Conservation (phyloP, 2,888 invertebrate species). For the Noctua janthina region DNA sequence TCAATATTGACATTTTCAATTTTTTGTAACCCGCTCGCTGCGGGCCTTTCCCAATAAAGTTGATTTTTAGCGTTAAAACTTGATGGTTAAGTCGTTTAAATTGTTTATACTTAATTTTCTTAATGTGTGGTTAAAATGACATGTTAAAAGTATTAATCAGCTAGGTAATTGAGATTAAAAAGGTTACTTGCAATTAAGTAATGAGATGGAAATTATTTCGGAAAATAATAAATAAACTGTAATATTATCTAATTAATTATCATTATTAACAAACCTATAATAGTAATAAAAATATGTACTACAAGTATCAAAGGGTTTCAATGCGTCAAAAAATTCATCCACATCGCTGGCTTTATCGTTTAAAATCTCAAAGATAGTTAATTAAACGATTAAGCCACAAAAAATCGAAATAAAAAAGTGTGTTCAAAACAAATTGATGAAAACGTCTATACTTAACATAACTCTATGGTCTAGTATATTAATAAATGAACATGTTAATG, state of each 20-base stretch:
- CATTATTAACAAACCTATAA: too few species aligned
- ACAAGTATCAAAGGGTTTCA: too few species aligned
- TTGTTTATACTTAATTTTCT: slow-evolving; percentile 45
- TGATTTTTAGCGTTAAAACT: slow-evolving; percentile 36
- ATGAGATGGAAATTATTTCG: slow-evolving; percentile 21
- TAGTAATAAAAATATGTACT: too few species aligned
- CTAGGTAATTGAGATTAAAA: slow-evolving; percentile 38
- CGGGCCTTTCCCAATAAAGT: slow-evolving; percentile 50
- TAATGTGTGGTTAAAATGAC: slow-evolving; percentile 40
- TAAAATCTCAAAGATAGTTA: background rate
- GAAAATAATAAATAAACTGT: background rate
- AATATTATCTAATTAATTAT: too few species aligned
- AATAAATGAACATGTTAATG: slow-evolving; percentile 88
- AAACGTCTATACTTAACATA: slow-evolving; percentile 47
- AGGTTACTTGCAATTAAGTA: slow-evolving; percentile 53
- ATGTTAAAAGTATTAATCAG: slow-evolving; percentile 24
- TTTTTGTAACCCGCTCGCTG: slow-evolving; percentile 47
- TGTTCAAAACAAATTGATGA: background rate
- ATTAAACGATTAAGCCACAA: background rate
- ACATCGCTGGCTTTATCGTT: too few species aligned
- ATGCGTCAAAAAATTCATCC: too few species aligned
- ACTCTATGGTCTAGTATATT: slow-evolving; percentile 77
- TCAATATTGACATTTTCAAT: slow-evolving; percentile 65
- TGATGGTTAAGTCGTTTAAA: slow-evolving; percentile 24
- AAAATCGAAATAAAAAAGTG: background rate